These are phyloP conservation scores for Eupithecia tripunctaria DNA, from an alignment of 2,888 invertebrate genomes.

Conservation along the genomic window DNA sequence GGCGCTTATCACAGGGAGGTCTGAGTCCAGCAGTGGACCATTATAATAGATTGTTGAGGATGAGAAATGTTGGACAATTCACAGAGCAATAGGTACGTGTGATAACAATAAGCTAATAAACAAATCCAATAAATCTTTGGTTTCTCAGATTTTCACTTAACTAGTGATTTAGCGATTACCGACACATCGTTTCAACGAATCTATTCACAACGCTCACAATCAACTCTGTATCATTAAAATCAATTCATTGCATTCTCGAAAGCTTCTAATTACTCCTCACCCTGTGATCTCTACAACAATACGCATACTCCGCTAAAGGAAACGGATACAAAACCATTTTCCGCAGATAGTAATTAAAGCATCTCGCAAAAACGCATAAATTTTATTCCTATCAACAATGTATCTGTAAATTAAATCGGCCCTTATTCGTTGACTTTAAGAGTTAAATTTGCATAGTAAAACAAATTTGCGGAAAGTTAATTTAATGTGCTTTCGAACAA, in stretches of 20 bases:
- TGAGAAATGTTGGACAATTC: too few relatives aligned
- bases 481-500: slow-evolving; percentile 2
- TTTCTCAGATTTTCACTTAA: not conserved
- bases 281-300: slow-evolving; percentile 44
- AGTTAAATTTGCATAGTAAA: slow-evolving; percentile 26
- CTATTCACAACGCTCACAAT: slow-evolving; percentile 36
- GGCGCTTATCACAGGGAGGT: too few relatives aligned
- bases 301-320: slow-evolving; percentile 42
- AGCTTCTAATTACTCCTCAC: slow-evolving; percentile 40
- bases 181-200: slow-evolving; percentile 27
- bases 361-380: slow-evolving; percentile 45
- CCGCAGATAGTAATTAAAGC: slow-evolving; percentile 49
- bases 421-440: slow-evolving; percentile 31
- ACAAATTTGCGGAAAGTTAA: not conserved
- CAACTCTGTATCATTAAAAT: slow-evolving; percentile 39
- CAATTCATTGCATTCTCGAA: slow-evolving; percentile 41
- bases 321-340: slow-evolving; percentile 47
- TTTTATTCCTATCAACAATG: slow-evolving; percentile 42
- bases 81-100: not conserved
- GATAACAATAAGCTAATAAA: not conserved
- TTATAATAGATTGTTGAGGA: too few relatives aligned
- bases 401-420: not conserved
- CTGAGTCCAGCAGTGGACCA: too few relatives aligned
- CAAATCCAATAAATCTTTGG: not conserved
- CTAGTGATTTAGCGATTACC: slow-evolving; percentile 22